Base-by-base conservation (phyloP, 2,113 vertebrate species). In the Embiotoca jacksoni region DNA sequence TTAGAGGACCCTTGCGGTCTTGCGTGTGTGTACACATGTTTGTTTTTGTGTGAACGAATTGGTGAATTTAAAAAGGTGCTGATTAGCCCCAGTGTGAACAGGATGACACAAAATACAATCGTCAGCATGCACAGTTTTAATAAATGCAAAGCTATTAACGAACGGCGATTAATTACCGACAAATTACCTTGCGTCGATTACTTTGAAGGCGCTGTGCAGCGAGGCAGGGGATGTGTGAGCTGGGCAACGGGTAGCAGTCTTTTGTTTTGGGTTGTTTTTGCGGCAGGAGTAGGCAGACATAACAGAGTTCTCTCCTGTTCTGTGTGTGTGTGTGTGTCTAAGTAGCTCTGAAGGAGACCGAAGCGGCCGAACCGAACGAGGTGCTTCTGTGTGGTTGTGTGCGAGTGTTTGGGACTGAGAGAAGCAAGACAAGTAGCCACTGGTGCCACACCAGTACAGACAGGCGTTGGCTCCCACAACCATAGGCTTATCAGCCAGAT, bases 151-250 rank as follows among this genome's bases (percentile, higher is more conserved):
- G 0, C 6, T 61, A n/a, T 49, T 79, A 84, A 88, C 46, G 64
- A 92, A 87, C 4, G 0, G 0, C 32, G 41, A 82, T 83, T 80
- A 73, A 82, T 93, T 92, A 88, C 76, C 58, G 41, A 78, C 85
- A 89, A 93, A 94, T 94, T 88, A 92, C 91, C 88, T 91, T 88
- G 53, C 10, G 68, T 63, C 10, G 83, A 86, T 78, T 82, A 80
- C 61, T 78, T 74, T 80, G 88, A 67, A 87, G 75, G 71, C 0
- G 60, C 63, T 64, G 78, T 66, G 61, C 78, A 55, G 78, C 72
- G 52, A 81, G 63, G 69, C 66, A 30, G 52, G 69, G 70, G 37
- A 53, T 56, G 82, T 81, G 72, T 39, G 54, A 66, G 83, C 67
- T 54, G 64, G 76, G 76, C 23, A 77, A 72, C 2, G 73, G 69